These are phyloP conservation scores for Beaufortia kweichowensis DNA, from an alignment of 2,113 vertebrate species.

Conservation along the genomic window DNA sequence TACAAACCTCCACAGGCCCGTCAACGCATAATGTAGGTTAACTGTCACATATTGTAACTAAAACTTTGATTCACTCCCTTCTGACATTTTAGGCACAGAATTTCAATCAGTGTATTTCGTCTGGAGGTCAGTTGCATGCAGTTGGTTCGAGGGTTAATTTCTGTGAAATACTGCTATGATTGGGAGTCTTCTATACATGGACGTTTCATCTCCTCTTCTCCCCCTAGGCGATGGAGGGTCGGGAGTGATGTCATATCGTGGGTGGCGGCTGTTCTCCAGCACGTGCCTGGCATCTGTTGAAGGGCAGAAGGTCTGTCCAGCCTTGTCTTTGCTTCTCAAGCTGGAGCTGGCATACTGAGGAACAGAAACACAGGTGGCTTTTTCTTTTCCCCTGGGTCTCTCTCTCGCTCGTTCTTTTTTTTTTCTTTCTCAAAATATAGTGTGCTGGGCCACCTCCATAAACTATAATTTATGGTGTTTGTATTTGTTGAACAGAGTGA, in stretches of 20 bases:
- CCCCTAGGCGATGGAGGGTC: neutral
- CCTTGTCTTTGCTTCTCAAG: neutral
- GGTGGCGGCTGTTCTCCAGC: neutral
- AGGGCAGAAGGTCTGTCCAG: neutral
- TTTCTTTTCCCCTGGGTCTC: neutral
- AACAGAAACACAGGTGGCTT: neutral
- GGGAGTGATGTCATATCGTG: neutral
- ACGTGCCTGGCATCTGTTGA: conserved; percentile 29
- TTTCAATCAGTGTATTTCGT: conserved; percentile 17
- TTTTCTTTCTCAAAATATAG: too few species aligned
- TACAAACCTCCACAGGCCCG: neutral
- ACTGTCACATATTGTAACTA: conserved; percentile 46
- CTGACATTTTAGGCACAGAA: conserved; percentile 23
- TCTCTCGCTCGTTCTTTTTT: neutral
- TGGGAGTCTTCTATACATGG: neutral
- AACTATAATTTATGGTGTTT: too few species aligned
- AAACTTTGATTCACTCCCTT: neutral
- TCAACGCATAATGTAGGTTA: conserved; percentile 41
- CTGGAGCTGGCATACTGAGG: conserved; percentile 9
- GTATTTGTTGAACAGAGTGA: too few species aligned
- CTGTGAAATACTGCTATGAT: neutral
- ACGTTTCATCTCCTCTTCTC: neutral
- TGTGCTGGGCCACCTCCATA: too few species aligned
- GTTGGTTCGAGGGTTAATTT: conserved; percentile 14
- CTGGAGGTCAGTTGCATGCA: conserved; percentile 1